phyloP scores from a whole-genome alignment of 1,140 invertebrate species.

The Holcopasites calliopsidis region DNA sequence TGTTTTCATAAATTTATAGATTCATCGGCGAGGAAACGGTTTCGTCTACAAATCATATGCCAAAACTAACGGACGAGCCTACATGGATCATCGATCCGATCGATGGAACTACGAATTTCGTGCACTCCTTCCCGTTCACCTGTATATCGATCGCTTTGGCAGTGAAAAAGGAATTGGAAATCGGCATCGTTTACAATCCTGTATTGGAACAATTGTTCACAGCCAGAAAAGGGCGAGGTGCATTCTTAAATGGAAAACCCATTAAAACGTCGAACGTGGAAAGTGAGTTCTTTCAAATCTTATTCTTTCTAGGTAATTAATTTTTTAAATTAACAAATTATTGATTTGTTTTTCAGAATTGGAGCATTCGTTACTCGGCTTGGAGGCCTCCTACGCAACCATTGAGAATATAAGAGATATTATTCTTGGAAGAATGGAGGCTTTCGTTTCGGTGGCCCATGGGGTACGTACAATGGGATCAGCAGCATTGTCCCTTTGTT shows the following conservation, averaged over 20 bases:
- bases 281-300: slow-evolving; percentile 51
- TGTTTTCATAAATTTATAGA: slow-evolving; percentile 78
- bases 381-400: slow-evolving; percentile 72
- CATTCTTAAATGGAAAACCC: slow-evolving; percentile 86
- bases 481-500: slow-evolving; percentile 87
- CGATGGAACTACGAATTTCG: slow-evolving; percentile 89
- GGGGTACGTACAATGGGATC: slow-evolving; percentile 87
- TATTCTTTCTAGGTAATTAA: not conserved
- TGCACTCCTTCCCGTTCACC: slow-evolving; percentile 83
- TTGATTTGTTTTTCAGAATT: slow-evolving; percentile 58
- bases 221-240: slow-evolving; percentile 86
- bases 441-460: slow-evolving; percentile 72
- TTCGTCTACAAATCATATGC: slow-evolving; percentile 80
- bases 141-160: slow-evolving; percentile 85
- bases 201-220: slow-evolving; percentile 87
- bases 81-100: slow-evolving; percentile 95
- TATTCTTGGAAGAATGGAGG: slow-evolving; percentile 70
- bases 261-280: slow-evolving; percentile 75
- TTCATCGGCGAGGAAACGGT: slow-evolving; percentile 94
- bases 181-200: slow-evolving; percentile 90
- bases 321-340: not conserved
- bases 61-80: slow-evolving; percentile 86
- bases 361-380: slow-evolving; percentile 67
- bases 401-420: slow-evolving; percentile 70
- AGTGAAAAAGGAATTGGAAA: slow-evolving; percentile 84